Conservation (phyloP, 2,888 invertebrate species). For the Andrena chrysosceles region DNA sequence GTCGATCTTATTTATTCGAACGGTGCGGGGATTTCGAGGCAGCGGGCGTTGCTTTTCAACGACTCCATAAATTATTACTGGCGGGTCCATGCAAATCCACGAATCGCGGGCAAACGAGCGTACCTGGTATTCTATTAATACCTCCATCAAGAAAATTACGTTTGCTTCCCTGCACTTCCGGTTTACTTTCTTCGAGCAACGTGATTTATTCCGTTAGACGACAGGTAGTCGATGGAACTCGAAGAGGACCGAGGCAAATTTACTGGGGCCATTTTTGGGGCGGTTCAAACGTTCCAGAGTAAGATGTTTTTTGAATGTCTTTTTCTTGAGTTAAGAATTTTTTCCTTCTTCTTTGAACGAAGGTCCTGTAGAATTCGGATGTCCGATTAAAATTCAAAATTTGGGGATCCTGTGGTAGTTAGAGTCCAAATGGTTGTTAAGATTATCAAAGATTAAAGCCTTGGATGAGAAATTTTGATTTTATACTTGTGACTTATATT, state of each 20-base stretch:
- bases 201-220: slow-evolving; percentile 3
- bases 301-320: too few relatives aligned
- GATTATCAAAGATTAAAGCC: too few relatives aligned
- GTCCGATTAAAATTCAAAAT: background rate
- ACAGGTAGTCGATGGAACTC: background rate
- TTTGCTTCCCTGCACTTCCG: background rate
- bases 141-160: background rate
- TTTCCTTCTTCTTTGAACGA: background rate
- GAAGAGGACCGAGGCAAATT: background rate
- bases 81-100: background rate
- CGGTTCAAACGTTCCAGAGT: background rate
- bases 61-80: background rate
- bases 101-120: background rate
- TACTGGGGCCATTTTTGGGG: background rate
- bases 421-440: background rate
- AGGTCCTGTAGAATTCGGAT: too few relatives aligned
- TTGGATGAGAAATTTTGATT: too few relatives aligned
- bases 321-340: background rate
- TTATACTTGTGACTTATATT: too few relatives aligned
- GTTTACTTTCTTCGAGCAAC: background rate
- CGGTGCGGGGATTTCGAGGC: background rate
- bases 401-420: background rate
- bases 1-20: slow-evolving; percentile 4
- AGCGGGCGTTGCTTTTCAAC: background rate
- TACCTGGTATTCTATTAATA: slow-evolving; percentile 2